Percentiles rank a stretch among this genome's conserved stretches.
These are phyloP conservation scores for Sapajus apella DNA, from an alignment of 2,113 vertebrate species.

Conservation along the genomic window DNA sequence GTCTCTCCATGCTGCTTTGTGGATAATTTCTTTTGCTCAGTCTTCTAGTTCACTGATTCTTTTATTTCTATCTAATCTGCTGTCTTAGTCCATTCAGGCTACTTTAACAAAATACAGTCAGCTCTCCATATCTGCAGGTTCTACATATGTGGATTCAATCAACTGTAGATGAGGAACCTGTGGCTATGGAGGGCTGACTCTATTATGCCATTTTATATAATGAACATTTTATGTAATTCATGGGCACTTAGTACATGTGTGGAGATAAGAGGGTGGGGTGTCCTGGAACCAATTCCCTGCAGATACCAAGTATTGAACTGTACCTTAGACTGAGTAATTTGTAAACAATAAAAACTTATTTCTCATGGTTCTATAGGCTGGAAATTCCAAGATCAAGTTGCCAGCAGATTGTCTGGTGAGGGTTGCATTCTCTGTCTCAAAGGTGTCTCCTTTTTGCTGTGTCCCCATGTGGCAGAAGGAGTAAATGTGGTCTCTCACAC, in stretches of 20 bases:
- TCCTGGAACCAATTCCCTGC: not conserved
- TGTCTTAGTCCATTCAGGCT: not conserved
- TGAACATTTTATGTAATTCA: not conserved
- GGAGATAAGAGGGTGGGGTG: not conserved
- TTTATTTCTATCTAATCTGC: not conserved
- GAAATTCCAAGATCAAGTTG: not conserved
- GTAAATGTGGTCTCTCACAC: not conserved
- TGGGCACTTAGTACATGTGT: not conserved
- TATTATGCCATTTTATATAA: not conserved
- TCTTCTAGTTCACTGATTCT: not conserved
- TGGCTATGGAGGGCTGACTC: not conserved
- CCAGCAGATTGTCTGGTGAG: not conserved
- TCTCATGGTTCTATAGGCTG: not conserved
- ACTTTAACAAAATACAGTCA: not conserved
- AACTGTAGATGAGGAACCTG: not conserved
- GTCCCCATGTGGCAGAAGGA: not conserved
- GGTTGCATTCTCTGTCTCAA: not conserved
- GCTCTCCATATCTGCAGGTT: not conserved
- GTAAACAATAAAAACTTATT: not conserved
- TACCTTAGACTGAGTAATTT: not conserved
- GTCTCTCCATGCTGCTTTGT: not conserved
- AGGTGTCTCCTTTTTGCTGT: not conserved
- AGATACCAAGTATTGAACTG: not conserved
- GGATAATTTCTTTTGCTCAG: no score
- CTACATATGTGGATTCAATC: not conserved